These are phyloP conservation scores for Ellobius talpinus DNA, from an alignment of 2,113 vertebrate genomes.

Conservation along the genomic window DNA sequence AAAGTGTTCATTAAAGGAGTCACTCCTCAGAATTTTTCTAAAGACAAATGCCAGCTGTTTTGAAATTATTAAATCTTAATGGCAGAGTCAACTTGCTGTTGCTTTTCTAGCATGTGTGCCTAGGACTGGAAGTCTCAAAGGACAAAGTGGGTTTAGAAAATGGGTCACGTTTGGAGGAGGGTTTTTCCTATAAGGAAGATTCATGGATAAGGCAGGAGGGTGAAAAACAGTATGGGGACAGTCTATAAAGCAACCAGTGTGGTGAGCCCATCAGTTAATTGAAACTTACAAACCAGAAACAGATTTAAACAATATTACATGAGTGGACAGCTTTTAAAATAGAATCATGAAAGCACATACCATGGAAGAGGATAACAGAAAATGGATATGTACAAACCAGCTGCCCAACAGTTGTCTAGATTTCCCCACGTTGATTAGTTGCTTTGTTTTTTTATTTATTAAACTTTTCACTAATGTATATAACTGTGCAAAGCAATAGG, in stretches of 20 bases:
- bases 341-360: not conserved
- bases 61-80: slow-evolving; percentile 75
- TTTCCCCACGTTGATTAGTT: not conserved
- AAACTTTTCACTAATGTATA: not conserved
- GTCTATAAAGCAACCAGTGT: not conserved
- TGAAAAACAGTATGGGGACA: not conserved
- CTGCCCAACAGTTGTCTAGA: not conserved
- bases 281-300: not conserved
- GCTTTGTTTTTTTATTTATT: not conserved
- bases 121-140: not conserved
- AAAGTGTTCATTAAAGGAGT: slow-evolving; percentile 71
- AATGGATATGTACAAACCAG: not conserved
- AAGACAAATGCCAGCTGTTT: slow-evolving; percentile 57
- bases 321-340: not conserved
- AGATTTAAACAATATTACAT: not conserved
- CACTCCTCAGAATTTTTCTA: slow-evolving; percentile 64
- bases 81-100: slow-evolving; percentile 51
- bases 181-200: not conserved
- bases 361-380: not conserved
- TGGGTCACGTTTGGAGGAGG: not conserved
- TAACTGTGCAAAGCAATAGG: not conserved
- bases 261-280: not conserved
- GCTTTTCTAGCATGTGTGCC: slow-evolving; percentile 36
- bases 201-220: not conserved
- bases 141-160: not conserved